phyloP scores from a whole-genome alignment of 2,888 invertebrate genomes.

The Helicoverpa assulta region DNA sequence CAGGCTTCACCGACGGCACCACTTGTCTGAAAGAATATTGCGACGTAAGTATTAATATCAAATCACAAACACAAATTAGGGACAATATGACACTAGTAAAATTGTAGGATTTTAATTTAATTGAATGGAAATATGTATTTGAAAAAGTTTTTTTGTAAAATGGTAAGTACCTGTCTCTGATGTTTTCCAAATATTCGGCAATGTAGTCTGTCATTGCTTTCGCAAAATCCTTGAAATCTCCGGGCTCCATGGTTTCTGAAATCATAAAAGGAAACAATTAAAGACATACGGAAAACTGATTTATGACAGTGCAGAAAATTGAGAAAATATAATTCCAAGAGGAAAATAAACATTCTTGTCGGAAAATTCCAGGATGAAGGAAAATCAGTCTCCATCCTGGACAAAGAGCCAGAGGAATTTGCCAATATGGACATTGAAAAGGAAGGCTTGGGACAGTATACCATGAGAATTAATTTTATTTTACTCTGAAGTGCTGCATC shows the following conservation, averaged over 20 bases:
- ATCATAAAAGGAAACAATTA: constrained; percentile 12
- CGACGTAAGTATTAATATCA: not conserved
- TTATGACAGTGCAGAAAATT: not conserved
- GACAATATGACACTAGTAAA: no score
- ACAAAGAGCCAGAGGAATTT: no score
- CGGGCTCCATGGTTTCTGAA: constrained; percentile 93
- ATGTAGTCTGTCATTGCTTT: constrained; percentile 98
- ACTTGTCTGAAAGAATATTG: constrained; percentile 91
- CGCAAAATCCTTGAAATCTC: constrained; percentile 96
- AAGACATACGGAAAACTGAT: not conserved
- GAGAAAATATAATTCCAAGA: not conserved
- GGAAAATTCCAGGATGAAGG: no score
- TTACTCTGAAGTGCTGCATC: not conserved
- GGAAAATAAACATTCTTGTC: no score
- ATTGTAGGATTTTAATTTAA: no score
- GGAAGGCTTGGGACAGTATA: no score
- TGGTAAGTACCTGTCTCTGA: constrained; percentile 94
- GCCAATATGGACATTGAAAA: no score
- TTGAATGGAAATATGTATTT: no score
- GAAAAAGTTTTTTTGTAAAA: not conserved
- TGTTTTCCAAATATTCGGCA: constrained; percentile 97
- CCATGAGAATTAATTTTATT: no score
- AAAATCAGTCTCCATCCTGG: no score
- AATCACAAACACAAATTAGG: not conserved
- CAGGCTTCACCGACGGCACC: constrained; percentile 97